Percentiles rank a stretch among this genome's conserved stretches.
Evolutionary conservation across 2,888 invertebrate genomes (phyloP).

Genomic region (Pardosa pseudoannulata): DNA sequence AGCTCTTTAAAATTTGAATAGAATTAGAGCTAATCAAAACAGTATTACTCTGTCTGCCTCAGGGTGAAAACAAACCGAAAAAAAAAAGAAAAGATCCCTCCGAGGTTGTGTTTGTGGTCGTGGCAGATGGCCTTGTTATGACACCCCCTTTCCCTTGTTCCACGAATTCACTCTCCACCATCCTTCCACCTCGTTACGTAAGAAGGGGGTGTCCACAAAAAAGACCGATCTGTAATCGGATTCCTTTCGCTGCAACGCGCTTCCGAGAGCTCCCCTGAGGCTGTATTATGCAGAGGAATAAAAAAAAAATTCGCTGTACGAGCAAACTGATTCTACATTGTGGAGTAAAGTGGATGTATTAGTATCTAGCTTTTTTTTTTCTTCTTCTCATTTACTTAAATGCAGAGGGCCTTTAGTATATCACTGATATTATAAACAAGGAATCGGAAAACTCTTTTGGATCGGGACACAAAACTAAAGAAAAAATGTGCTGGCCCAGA

Average conservation of each 20-base stretch:
- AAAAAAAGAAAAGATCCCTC: not conserved
- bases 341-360: no score
- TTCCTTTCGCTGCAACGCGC: conserved; percentile 49
- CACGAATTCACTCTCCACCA: not conserved
- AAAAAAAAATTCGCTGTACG: no score
- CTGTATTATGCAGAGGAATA: not conserved
- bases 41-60: not conserved
- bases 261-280: not conserved
- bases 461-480: no score
- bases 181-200: conserved; percentile 26
- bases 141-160: conserved; percentile 14
- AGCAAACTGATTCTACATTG: no score
- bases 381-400: no score
- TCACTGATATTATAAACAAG: no score
- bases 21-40: conserved; percentile 81
- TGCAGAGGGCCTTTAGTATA: no score
- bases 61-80: no score
- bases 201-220: not conserved
- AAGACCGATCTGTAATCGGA: conserved; percentile 55
- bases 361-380: no score
- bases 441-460: no score
- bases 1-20: no score
- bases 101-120: conserved; percentile 35
- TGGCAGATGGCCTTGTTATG: conserved; percentile 58
- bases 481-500: no score